A percentile compares a stretch with the other conserved stretches of the same genome.
Conservation (phyloP, 2,113 vertebrate species). For the Ceratotherium simum region DNA sequence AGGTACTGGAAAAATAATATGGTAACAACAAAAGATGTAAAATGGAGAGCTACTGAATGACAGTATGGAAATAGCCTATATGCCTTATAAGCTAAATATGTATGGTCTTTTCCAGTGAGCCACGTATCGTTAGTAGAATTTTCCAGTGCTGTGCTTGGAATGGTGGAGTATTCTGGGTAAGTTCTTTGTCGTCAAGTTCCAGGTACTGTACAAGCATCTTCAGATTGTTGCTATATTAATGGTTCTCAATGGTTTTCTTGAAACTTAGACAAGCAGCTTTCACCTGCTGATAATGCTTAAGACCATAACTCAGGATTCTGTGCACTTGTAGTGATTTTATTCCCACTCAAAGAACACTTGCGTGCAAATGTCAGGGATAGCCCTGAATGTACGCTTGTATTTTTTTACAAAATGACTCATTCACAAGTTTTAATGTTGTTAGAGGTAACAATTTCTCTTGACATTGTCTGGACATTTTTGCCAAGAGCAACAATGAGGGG, state of each 20-base stretch:
- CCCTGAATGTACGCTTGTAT: neutral
- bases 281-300: neutral
- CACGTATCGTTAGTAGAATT: conserved; percentile 96
- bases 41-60: neutral
- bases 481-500: neutral
- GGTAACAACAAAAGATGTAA: neutral
- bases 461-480: neutral
- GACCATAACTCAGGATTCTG: neutral
- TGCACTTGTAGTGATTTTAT: neutral
- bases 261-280: conserved; percentile 24
- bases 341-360: neutral
- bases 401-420: neutral
- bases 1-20: neutral
- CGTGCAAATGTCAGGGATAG: neutral
- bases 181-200: conserved; percentile 66
- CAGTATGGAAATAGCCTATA: neutral
- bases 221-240: neutral
- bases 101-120: conserved; percentile 90
- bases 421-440: conserved; percentile 26
- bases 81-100: neutral
- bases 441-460: neutral
- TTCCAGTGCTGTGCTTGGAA: conserved; percentile 99
- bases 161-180: conserved; percentile 98
- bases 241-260: neutral
- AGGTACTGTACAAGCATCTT: neutral